Evolutionary conservation across 2,113 vertebrate species (phyloP), one percentile per base, ranked within the genome.

Genomic region (Drymodes brunneopygia): DNA sequence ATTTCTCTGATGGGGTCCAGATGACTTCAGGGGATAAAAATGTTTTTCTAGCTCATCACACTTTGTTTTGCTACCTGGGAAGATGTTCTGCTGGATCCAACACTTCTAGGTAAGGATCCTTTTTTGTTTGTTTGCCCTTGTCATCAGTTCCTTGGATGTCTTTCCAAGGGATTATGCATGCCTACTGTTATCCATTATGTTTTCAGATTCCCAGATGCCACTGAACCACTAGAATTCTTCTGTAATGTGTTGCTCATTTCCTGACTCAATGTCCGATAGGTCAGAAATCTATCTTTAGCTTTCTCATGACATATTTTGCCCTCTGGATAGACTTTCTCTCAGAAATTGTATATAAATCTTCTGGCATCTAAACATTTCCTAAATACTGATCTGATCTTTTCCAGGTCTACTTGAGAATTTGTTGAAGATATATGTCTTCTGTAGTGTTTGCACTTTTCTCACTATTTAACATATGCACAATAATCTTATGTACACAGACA

Each of bases 171-270:
- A 96, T 90, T 95, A 90, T 90, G 82, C 69, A 86, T 66, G 47
- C 92, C 92, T 92, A 93, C 88, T 96, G 95, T 18, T 94, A 90
- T 28, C 62, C 88, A 70, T 93, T 95, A 94, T 93, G 82, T 93
- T 96, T 94, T 90, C 88, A 70, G 79, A 86, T 90, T 90, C 92
- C 58, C 94, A 94, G 84, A 94, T 92, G 94, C 42, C 64, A 90
- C 62, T 72, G 85, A 95, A 90, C 64, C 79, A 88, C 79, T 54
- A 93, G 78, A 93, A 72, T 65, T 86, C 66, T 84, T 69, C 57
- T 86, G 47, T 67, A 93, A 80, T 77, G 25, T 88, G 54, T 70
- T 89, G 67, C 14, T 90, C 33, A 66, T 86, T 94, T 88, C 35
- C 90, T 61, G 54, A 95, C 25, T 75, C 81, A 85, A 71, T 79